Percentiles rank a stretch among this genome's conserved stretches.
phyloP scores from a whole-genome alignment of 2,888 invertebrate species.

The Fissipunctia ypsillon region DNA sequence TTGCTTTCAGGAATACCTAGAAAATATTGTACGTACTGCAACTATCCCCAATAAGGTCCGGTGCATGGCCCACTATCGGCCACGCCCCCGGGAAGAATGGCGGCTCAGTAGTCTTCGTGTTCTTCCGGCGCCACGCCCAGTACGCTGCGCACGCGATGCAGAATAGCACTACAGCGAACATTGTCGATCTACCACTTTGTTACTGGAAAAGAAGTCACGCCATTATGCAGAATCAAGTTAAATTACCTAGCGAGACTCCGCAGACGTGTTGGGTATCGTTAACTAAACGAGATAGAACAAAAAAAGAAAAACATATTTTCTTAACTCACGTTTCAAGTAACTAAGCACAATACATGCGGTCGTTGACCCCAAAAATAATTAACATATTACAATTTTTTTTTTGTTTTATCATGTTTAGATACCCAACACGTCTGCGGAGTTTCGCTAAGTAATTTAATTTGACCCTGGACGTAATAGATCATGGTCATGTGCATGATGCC shows the following conservation, averaged over 20 bases:
- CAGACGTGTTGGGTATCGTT: neutral
- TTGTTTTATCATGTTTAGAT: too few species aligned
- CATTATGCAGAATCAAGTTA: neutral
- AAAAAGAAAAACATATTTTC: neutral
- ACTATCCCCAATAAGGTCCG: slow-evolving; percentile 80
- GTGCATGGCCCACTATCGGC: slow-evolving; percentile 81
- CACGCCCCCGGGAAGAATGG: slow-evolving; percentile 76
- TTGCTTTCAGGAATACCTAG: neutral
- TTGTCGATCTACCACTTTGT: slow-evolving; percentile 55
- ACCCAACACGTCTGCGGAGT: too few species aligned
- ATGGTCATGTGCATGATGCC: neutral
- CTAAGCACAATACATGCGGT: too few species aligned
- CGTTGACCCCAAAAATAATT: too few species aligned
- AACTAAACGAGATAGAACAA: neutral
- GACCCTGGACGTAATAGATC: too few species aligned
- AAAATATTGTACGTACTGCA: slow-evolving; percentile 71
- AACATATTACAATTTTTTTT: too few species aligned
- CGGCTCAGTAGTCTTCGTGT: slow-evolving; percentile 72
- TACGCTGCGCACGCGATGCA: slow-evolving; percentile 69
- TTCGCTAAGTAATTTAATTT: too few species aligned
- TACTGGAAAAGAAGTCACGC: slow-evolving; percentile 17
- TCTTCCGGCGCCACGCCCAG: slow-evolving; percentile 70
- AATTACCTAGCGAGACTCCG: neutral
- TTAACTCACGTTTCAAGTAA: neutral
- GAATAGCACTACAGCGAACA: slow-evolving; percentile 72